A percentile compares a stretch with the other conserved stretches of the same genome.
Conservation (phyloP, 2,113 vertebrate genomes). For the Calyptomena viridis region DNA sequence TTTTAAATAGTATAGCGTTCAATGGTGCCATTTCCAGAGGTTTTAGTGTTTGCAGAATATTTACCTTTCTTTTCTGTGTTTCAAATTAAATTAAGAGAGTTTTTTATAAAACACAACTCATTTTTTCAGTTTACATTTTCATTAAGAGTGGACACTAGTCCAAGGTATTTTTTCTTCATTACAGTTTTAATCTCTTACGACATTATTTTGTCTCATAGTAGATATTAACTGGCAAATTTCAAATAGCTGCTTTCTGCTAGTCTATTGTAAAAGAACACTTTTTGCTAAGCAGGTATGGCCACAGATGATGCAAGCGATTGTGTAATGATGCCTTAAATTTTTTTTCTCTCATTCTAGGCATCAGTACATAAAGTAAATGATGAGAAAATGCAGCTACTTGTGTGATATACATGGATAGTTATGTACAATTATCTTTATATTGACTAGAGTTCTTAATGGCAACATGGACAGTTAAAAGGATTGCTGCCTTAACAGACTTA, state of each 20-base stretch:
- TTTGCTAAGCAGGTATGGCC: background rate
- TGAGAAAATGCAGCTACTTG: background rate
- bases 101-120: background rate
- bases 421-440: background rate
- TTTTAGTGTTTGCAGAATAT: background rate
- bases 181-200: background rate
- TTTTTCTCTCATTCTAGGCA: too few species aligned
- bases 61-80: background rate
- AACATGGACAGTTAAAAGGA: background rate
- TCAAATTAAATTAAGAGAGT: background rate
- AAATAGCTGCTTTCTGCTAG: background rate
- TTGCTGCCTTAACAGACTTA: background rate
- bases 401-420: background rate
- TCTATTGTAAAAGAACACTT: background rate
- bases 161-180: background rate
- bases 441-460: background rate
- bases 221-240: background rate
- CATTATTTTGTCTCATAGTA: background rate
- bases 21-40: background rate
- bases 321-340: too few species aligned
- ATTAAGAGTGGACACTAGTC: background rate
- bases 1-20: background rate
- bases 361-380: background rate
- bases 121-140: background rate
- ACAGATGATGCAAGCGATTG: background rate